Conservation (phyloP, 2,113 vertebrate species). For the Cyprinodon variegatus region DNA sequence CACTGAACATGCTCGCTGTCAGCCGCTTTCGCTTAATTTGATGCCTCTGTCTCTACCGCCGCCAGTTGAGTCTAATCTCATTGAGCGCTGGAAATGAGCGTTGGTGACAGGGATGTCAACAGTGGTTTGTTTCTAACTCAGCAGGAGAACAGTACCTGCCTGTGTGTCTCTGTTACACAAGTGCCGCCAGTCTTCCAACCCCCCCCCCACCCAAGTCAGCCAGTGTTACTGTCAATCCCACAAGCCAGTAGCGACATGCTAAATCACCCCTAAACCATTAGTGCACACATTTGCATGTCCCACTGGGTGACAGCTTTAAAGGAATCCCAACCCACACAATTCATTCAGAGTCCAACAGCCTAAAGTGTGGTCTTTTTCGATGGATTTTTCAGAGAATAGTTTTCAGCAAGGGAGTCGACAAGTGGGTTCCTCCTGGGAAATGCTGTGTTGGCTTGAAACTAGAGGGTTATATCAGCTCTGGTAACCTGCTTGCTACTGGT, state of each 20-base stretch:
- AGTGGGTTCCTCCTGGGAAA: constrained; percentile 38
- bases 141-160: constrained; percentile 79
- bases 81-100: constrained; percentile 74
- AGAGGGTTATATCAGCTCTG: constrained; percentile 44
- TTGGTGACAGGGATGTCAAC: constrained; percentile 82
- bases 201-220: constrained; percentile 65
- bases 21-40: constrained; percentile 73
- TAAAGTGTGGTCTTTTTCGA: constrained; percentile 47
- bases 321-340: constrained; percentile 36
- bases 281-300: constrained; percentile 28
- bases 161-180: constrained; percentile 77
- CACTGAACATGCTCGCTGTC: constrained; percentile 76
- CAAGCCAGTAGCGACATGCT: constrained; percentile 59
- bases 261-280: constrained; percentile 66
- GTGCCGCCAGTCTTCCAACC: constrained; percentile 57
- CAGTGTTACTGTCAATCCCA: constrained; percentile 74
- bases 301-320: constrained; percentile 58
- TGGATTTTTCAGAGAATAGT: constrained; percentile 18
- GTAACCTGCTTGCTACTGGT: constrained; percentile 48
- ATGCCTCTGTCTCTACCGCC: constrained; percentile 74
- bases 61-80: constrained; percentile 77
- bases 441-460: constrained; percentile 24
- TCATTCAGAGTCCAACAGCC: constrained; percentile 47
- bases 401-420: constrained; percentile 33
- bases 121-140: constrained; percentile 78